Conservation (phyloP, 2,797 vertebrate species). For the Dendrocincla tyrannina region DNA sequence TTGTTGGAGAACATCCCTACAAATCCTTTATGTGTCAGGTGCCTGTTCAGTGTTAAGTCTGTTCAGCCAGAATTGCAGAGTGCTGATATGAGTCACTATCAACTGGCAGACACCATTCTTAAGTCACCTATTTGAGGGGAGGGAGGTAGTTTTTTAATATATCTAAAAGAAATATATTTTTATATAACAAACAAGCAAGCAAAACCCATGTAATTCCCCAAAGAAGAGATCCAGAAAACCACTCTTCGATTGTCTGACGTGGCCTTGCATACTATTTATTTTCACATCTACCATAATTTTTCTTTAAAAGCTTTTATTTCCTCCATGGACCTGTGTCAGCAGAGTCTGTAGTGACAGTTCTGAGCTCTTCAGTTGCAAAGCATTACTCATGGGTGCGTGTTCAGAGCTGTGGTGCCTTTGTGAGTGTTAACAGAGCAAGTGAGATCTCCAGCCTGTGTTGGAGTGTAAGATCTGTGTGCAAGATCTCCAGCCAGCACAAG, state of each 20-base stretch:
- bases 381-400: neutral
- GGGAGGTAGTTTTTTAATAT: neutral
- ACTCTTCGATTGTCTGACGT: neutral
- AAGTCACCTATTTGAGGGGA: neutral
- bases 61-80: neutral
- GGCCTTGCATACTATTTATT: neutral
- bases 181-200: neutral
- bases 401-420: neutral
- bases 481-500: neutral
- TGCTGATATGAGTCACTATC: neutral
- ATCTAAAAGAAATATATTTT: neutral
- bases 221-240: neutral
- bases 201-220: neutral
- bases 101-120: neutral
- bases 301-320: neutral
- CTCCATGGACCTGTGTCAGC: fast-evolving
- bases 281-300: fast-evolving
- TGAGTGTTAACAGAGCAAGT: neutral
- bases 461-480: neutral
- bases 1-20: neutral
- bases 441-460: neutral
- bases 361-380: neutral
- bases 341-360: neutral
- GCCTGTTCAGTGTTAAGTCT: neutral
- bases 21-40: neutral